Conservation (phyloP, 2,113 vertebrate species). For the Prochilodus magdalenae region DNA sequence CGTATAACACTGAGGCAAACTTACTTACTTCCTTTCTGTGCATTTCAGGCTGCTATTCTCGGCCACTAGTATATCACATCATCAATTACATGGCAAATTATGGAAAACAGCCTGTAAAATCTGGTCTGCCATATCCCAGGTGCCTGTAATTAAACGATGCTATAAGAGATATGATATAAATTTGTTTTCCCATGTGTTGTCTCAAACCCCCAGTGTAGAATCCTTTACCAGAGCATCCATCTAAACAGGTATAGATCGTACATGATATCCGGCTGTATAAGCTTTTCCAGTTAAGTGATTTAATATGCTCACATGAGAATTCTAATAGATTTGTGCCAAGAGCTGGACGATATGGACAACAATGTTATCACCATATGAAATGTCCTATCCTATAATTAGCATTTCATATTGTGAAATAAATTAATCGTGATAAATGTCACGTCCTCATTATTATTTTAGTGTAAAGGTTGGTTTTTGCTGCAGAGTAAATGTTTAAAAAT, state of each 20-base stretch:
- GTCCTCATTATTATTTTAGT: no score
- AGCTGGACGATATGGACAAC: no score
- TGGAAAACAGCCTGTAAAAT: background rate
- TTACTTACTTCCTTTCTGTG: background rate
- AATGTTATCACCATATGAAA: no score
- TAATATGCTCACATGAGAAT: background rate
- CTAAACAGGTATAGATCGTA: background rate
- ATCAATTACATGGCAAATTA: background rate
- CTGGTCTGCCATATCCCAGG: background rate
- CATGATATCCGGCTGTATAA: background rate
- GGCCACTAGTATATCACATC: background rate
- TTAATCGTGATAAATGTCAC: no score
- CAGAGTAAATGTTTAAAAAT: no score
- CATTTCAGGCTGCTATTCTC: background rate
- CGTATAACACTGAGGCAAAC: slow-evolving; percentile 5
- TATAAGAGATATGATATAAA: background rate
- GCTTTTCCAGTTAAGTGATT: background rate
- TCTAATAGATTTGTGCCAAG: no score
- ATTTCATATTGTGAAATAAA: no score
- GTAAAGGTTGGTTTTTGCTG: no score
- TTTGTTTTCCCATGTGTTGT: background rate
- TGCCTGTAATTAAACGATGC: background rate
- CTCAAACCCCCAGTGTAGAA: background rate
- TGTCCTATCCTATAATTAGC: no score
- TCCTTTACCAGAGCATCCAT: background rate